Base-by-base conservation (phyloP, 2,113 vertebrate genomes). In the Sula dactylatra region DNA sequence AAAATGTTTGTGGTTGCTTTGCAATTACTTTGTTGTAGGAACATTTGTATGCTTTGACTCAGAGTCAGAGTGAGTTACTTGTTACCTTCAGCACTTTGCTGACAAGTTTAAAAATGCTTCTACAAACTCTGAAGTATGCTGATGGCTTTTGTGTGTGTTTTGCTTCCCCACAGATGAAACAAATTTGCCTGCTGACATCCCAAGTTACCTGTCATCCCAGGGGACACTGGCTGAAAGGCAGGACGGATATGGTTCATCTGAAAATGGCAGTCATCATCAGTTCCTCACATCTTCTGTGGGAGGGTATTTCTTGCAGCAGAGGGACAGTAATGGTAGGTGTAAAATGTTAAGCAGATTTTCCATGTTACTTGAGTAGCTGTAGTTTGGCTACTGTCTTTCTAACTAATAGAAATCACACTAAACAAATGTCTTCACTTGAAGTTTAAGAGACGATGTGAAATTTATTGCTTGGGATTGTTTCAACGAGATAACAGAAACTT, bases 131-230 rank as follows among this genome's bases (percentile, higher is more conserved):
- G 36, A 72, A 87, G 27, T 58, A 49, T 38, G 67, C 32, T 92
- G 17, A 84, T 82, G 32, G 3, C n/a, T 93, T 88, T 87, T 89
- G 26, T 96, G 65, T 81, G 25, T 40, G 34, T 94, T 88, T 69
- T 87, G 9, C n/a, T 66, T 87, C 45, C 45, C 87, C 94, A 13
- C 87, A 99, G 99, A 99, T 97, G 99, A 99, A 98, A 99, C 99
- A 86, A 99, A 99, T 96, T 97, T 99, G 25, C 99, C 99, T 5
- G 98, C 99, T 29, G 99, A 99, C 94, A 99, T 99, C 86, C 99
- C 99, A 47, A 99, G 99, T 94, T 99, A 99, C 81, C 94, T 99
- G 91, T 99, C 99, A 29, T 99, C 99, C 31, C 99, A 99, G 93
- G 99, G 99, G 9, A 99, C 99, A 0, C 94, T 99, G 67, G 99